Evolutionary conservation across 2,888 invertebrate species (phyloP).

Genomic region (Drosophila rellima): DNA sequence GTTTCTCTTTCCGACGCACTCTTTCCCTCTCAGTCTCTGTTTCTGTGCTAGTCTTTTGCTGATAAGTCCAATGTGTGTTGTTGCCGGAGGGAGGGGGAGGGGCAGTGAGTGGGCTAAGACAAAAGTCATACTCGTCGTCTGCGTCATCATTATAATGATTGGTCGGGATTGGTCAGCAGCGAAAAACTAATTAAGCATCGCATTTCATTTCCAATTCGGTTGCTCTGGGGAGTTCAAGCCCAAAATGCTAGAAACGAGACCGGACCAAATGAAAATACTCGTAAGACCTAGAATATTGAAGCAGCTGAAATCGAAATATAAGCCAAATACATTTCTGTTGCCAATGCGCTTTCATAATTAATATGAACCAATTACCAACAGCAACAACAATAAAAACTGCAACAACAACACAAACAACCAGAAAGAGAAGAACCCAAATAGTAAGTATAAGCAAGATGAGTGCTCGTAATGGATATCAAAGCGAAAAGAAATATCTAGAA

Average conservation of each 20-base stretch:
- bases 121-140: conserved; percentile 41
- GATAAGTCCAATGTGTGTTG: conserved; percentile 26
- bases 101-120: conserved; percentile 23
- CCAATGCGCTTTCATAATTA: conserved; percentile 80
- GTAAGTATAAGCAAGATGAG: conserved; percentile 10
- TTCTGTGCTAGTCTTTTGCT: neutral
- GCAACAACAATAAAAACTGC: conserved; percentile 1
- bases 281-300: conserved; percentile 32
- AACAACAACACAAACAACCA: neutral
- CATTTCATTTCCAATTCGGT: conserved; percentile 72
- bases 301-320: conserved; percentile 71
- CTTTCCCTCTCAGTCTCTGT: neutral
- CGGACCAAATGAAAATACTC: conserved; percentile 20
- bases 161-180: conserved; percentile 43
- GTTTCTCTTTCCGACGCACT: neutral
- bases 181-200: conserved; percentile 79
- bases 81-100: conserved; percentile 5
- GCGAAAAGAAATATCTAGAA: conserved; percentile 33
- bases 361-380: conserved; percentile 70
- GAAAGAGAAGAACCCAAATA: conserved; percentile 5
- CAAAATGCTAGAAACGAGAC: conserved; percentile 14
- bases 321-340: conserved; percentile 77
- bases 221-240: conserved; percentile 42
- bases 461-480: conserved; percentile 54
- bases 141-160: conserved; percentile 59